Conservation (phyloP, 53 echinoderm and acorn worm species). For the Temnopleurus reevesii region DNA sequence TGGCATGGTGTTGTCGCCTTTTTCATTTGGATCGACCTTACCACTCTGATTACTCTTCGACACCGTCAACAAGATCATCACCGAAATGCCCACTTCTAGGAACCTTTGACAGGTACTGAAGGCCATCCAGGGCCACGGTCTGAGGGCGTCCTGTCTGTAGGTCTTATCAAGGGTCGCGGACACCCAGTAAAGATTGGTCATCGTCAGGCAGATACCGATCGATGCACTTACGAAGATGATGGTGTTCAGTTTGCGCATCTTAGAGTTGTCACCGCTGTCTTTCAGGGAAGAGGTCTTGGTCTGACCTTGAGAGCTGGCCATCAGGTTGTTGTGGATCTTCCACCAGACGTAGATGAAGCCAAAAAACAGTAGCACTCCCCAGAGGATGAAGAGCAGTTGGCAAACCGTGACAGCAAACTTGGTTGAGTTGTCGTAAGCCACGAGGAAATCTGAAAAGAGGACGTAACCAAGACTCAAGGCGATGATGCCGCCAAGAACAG, state of each 20-base stretch:
- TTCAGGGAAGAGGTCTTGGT: conserved; percentile 39
- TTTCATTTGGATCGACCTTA: background rate
- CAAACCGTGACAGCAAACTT: conserved; percentile 66
- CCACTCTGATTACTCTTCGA: conserved; percentile 60
- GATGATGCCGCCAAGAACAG: conserved; percentile 61
- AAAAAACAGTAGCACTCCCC: conserved; percentile 63
- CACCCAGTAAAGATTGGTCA: conserved; percentile 69
- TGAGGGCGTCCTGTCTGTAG: conserved; percentile 54
- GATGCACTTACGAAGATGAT: conserved; percentile 69
- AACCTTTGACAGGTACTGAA: conserved; percentile 69
- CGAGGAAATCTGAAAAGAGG: conserved; percentile 70
- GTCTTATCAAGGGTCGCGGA: conserved; percentile 37
- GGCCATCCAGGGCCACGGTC: conserved; percentile 67
- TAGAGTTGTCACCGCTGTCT: conserved; percentile 29
- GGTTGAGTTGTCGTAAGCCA: conserved; percentile 68
- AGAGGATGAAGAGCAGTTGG: conserved; percentile 70
- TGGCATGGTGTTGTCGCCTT: background rate
- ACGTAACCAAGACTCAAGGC: conserved; percentile 65
- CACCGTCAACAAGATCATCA: conserved; percentile 65
- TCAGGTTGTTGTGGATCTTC: conserved; percentile 70
- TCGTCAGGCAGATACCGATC: conserved; percentile 59
- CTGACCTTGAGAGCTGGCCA: conserved; percentile 58
- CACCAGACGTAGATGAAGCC: conserved; percentile 67
- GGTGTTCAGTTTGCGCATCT: conserved; percentile 60
- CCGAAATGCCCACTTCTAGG: conserved; percentile 64